These are phyloP conservation scores for Erebia epiphron DNA, from an alignment of 2,888 invertebrate species.

Conservation along the genomic window DNA sequence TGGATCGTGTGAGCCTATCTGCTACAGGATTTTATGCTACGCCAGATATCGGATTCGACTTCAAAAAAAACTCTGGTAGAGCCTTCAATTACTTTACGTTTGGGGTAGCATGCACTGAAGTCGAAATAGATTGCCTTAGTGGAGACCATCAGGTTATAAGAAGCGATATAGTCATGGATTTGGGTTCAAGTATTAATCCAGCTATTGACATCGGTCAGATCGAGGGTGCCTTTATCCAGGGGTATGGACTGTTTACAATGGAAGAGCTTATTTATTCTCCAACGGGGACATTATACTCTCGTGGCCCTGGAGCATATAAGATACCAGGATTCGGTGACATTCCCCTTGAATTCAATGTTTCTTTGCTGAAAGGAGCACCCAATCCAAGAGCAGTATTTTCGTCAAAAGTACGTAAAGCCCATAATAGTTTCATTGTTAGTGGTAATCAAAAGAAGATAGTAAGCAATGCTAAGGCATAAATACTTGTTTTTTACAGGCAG, in stretches of 20 bases:
- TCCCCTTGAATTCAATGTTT: constrained; percentile 95
- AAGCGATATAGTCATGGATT: constrained; percentile 98
- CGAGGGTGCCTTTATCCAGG: constrained; percentile 97
- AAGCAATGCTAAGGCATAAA: background rate
- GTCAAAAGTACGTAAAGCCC: constrained; percentile 88
- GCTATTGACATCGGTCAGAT: constrained; percentile 98
- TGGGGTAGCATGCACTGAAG: constrained; percentile 93
- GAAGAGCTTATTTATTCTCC: constrained; percentile 96
- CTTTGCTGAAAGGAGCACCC: constrained; percentile 93
- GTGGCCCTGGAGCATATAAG: constrained; percentile 97
- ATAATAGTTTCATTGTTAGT: background rate
- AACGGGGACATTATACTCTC: constrained; percentile 89
- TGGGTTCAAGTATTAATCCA: constrained; percentile 97
- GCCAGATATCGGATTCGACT: constrained; percentile 88
- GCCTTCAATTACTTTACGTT: constrained; percentile 93
- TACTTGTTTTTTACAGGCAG: constrained; percentile 85
- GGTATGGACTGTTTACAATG: constrained; percentile 95
- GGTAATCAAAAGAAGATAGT: background rate
- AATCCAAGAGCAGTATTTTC: constrained; percentile 97
- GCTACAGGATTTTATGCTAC: constrained; percentile 92
- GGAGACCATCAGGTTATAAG: constrained; percentile 95
- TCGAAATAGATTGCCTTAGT: constrained; percentile 96
- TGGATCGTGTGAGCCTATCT: constrained; percentile 89
- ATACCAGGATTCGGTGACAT: constrained; percentile 96
- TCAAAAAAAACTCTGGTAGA: constrained; percentile 86